phyloP scores from a whole-genome alignment of 2,797 vertebrate genomes.

The Botia almorhae region DNA sequence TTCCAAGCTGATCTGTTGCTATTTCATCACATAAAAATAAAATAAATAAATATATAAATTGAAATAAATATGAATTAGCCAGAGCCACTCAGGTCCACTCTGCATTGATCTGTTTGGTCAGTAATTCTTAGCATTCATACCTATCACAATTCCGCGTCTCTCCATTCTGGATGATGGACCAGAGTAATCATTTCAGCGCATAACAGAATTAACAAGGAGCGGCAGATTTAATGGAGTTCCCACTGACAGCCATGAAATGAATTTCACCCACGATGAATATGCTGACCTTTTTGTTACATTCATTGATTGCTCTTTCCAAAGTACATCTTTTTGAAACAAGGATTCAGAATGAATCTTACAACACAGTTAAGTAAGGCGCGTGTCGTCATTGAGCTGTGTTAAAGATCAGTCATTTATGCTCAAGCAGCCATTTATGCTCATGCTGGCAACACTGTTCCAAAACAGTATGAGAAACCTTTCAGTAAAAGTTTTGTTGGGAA shows the following conservation, averaged over 20 bases:
- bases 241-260: conserved; percentile 53
- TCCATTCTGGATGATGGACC: conserved; percentile 31
- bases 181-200: conserved; percentile 58
- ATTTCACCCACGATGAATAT: conserved; percentile 70
- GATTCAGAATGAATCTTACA: background rate
- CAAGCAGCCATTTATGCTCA: too few species aligned
- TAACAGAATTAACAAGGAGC: conserved; percentile 65
- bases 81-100: conserved; percentile 64
- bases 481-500: conserved; percentile 20
- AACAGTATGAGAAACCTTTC: conserved; percentile 5
- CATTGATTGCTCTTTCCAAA: conserved; percentile 69
- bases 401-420: conserved; percentile 29
- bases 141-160: conserved; percentile 8
- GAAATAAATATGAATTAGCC: conserved; percentile 2
- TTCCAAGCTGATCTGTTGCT: conserved; percentile 2
- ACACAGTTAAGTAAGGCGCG: conserved; percentile 21
- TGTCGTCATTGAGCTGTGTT: conserved; percentile 18
- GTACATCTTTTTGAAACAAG: conserved; percentile 67
- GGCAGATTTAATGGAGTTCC: conserved; percentile 63
- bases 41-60: background rate
- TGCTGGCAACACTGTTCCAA: background rate
- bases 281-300: conserved; percentile 74
- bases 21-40: conserved; percentile 20
- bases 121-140: conserved; percentile 37
- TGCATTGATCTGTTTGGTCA: conserved; percentile 75